Evolutionary conservation across 2,113 vertebrate genomes (phyloP), one percentile per base, ranked within the genome.

Genomic region (Phrynosoma platyrhinos): DNA sequence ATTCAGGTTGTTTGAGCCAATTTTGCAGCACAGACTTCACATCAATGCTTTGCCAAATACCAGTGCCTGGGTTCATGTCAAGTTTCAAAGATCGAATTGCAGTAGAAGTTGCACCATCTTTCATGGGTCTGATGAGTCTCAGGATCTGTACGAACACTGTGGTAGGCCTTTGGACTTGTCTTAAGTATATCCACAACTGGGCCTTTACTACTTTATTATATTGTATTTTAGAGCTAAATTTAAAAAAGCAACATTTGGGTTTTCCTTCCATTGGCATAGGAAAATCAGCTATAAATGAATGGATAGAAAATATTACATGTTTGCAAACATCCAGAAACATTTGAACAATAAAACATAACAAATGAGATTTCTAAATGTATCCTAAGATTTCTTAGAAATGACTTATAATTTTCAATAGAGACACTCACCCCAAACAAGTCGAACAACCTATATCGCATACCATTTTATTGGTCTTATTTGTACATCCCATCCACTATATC

Each of bases 1-100:
- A 98, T 97, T 99, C 98, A 55, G 98, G 99, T 96, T 99, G 98
- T 97, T 98, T 98, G 96, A 99, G 97, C 98, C 98, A 99, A 93
- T 98, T 98, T 77, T 97, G 97, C 95, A 99, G 84, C 93, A 99
- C 98, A 93, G 98, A 98, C 94, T 99, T 99, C 95, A 99, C 98
- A 92, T 99, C 99, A 88, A 99, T 98, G 84, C 98, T 99, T 93
- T 99, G 98, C 99, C 99, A 99, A 86, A 98, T 98, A 90, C 97
- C 97, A 93, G 96, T 95, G 88, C 98, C 98, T 87, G 98, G 97
- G 87, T 95, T 98, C 96, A 99, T 97, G 94, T 99, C 98, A 82
- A 99, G 97, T 97, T 99, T 99, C 95, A 99, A 96, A 92, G 98
- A 98, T 94, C 99, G 98, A 96, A 99, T 98, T 95, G 98, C 97